Evolutionary conservation across 2,797 vertebrate species (phyloP).

Genomic region (Thripadectes ignobilis): DNA sequence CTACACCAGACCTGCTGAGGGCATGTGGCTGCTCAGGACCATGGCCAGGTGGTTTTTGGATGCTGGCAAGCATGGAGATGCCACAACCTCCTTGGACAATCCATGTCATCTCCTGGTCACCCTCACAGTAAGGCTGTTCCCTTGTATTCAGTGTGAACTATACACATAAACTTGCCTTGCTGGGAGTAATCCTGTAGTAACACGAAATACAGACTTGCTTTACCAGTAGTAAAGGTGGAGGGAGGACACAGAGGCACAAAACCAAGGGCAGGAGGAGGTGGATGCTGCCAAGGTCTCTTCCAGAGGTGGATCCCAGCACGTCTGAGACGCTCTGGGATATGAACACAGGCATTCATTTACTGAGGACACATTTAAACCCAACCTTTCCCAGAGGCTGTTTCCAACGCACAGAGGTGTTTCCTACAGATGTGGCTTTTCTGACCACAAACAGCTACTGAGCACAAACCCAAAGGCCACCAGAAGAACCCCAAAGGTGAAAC

Average conservation of each 20-base stretch:
- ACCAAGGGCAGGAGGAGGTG: neutral
- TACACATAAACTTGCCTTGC: neutral
- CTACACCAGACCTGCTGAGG: too few species aligned
- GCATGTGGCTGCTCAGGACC: neutral
- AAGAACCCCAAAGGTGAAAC: neutral
- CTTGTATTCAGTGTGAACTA: fast-evolving
- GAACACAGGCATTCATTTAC: neutral
- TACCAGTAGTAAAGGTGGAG: fast-evolving
- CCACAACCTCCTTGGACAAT: neutral
- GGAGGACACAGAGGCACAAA: neutral
- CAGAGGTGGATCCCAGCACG: neutral
- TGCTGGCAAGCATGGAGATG: neutral
- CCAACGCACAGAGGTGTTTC: fast-evolving
- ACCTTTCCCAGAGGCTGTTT: neutral
- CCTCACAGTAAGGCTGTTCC: neutral
- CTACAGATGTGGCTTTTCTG: neutral
- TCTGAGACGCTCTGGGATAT: neutral
- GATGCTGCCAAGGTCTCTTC: neutral
- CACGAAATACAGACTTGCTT: neutral
- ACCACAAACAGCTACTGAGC: neutral
- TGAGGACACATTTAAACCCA: neutral
- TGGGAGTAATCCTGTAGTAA: neutral
- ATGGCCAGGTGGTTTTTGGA: neutral
- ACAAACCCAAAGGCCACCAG: neutral
- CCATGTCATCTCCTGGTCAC: neutral